Base-by-base conservation (phyloP, 1,140 invertebrate species). In the Diorhabda carinulata region DNA sequence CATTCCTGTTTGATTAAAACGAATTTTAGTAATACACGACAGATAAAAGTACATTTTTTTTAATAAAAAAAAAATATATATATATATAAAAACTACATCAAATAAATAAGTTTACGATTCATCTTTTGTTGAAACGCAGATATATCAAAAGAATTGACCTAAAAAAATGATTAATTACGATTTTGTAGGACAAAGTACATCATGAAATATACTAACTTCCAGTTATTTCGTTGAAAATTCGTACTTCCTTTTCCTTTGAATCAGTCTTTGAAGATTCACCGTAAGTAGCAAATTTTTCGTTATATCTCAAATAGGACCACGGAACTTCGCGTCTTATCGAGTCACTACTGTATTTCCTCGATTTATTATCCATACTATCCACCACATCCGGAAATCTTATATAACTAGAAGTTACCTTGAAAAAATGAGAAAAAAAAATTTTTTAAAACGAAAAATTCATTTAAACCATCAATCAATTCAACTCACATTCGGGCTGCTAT, bases 261-360 rank as follows among this genome's bases (percentile, higher is more conserved):
- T 41, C 41, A 5, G 60, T 40, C 41, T 41, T 8, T 41, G 4
- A 4, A 9, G 5, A 9, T 5, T 9, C 9, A 3, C 42, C 60
- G 42, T 8, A 61, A 41, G 2, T n/a, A 41, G 7, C 52, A 4
- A 57, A 43, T 43, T 64, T 42, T 58, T 60, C 58, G 9, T 42
- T 10, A 7, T 52, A 56, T 41, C n/a, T 8, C 42, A 64, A 43
- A 52, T 72, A 72, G 2, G 68, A 66, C 71, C 71, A 72, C 2
- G 71, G 71, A 43, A 69, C n/a, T 63, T 69, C 61, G 5, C 68
- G 60, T 58, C 65, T 63, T 45, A 72, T 56, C 6, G 63, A 64
- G 25, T 52, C 63, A 8, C 52, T 4, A 40, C 63, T 64, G 0
- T 4, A 5, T 57, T 64, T 64, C 42, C 63, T 64, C n/a, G 8